Conservation (phyloP, 92 coral and sea anemone species). For the Muricea muricata region DNA sequence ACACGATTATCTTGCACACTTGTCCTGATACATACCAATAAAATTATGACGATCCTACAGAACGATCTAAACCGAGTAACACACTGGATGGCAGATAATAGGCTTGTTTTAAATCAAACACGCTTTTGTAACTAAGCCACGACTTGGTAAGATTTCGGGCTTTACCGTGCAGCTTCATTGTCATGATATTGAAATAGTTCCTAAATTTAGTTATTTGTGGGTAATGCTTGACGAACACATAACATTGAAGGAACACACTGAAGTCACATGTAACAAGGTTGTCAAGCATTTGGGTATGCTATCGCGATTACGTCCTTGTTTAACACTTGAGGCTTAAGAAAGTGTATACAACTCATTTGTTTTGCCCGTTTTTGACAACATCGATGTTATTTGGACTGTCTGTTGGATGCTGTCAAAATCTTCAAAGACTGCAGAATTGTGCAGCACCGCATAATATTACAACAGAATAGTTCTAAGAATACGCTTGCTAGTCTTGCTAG, state of each 20-base stretch:
- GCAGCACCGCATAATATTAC: slow-evolving; percentile 33
- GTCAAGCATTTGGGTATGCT: slow-evolving; percentile 36
- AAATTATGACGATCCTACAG: too few relatives aligned
- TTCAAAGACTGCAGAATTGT: slow-evolving; percentile 36
- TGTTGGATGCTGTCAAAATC: slow-evolving; percentile 38
- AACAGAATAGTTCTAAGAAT: slow-evolving; percentile 18
- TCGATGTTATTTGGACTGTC: too few relatives aligned
- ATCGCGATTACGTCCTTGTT: slow-evolving; percentile 48
- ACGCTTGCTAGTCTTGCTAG: slow-evolving; percentile 12
- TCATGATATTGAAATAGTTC: slow-evolving; percentile 40
- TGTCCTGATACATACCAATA: too few relatives aligned
- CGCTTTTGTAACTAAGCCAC: slow-evolving; percentile 42
- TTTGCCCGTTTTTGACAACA: too few relatives aligned
- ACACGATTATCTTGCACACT: too few relatives aligned
- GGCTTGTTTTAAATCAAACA: slow-evolving; percentile 55
- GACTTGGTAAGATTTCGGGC: background rate
- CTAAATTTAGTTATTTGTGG: slow-evolving; percentile 29
- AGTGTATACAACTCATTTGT: too few relatives aligned
- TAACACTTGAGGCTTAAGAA: slow-evolving; percentile 30
- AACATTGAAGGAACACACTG: slow-evolving; percentile 14
- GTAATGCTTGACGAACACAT: too few relatives aligned
- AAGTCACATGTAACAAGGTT: slow-evolving; percentile 16
- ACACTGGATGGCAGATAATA: slow-evolving; percentile 44
- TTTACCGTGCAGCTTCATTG: too few relatives aligned
- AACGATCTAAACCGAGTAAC: background rate